Evolutionary conservation across 37 sponge, comb jelly and placozoan genomes (phyloP), one percentile per base, ranked within the genome.

Genomic region (Lycopodina hypogea): DNA sequence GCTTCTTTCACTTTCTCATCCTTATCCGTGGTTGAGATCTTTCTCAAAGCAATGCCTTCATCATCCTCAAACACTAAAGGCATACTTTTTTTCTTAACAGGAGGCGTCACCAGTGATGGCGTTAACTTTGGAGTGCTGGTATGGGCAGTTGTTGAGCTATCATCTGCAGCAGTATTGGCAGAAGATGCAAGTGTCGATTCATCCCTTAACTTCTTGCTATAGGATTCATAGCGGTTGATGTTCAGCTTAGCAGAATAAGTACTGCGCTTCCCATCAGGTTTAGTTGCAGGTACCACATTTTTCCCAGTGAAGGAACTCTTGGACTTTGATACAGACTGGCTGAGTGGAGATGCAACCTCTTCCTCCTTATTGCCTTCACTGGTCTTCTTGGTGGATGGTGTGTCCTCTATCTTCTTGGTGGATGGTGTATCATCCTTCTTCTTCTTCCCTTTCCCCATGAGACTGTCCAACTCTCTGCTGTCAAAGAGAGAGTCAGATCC

Each of bases 401-500:
- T 38, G 42, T 68, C 28, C 8, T 35, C 15, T 26, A 35, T 70
- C n/a, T 24, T 37, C 35, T 35, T 72, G 55, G 69, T 77, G 2
- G 40, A 29, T 21, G 79, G 29, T 38, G 48, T 69, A 15, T 85
- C 74, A 15, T 45, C 12, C 56, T 85, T 57, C 59, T 77, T 87
- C 33, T 60, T 63, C 38, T 45, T 11, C 56, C 78, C 40, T 48
- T 77, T 87, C 33, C 69, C 71, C 38, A 72, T 18, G 18, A 82
- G 51, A 0, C 57, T 61, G 32, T 78, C 74, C 7, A 81, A 64
- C 53, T 84, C 84, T 41, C 70, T 36, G 41, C 48, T 77, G 58
- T 39, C 84, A 70, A 84, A 84, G 23, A 84, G 77, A 0, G 77
- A 70, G 64, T 72, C 52, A 29, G 61, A 59, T 33, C 74, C 82